These are phyloP conservation scores for Drosophila aldrichi DNA, from an alignment of 2,888 invertebrate species.

Conservation along the genomic window DNA sequence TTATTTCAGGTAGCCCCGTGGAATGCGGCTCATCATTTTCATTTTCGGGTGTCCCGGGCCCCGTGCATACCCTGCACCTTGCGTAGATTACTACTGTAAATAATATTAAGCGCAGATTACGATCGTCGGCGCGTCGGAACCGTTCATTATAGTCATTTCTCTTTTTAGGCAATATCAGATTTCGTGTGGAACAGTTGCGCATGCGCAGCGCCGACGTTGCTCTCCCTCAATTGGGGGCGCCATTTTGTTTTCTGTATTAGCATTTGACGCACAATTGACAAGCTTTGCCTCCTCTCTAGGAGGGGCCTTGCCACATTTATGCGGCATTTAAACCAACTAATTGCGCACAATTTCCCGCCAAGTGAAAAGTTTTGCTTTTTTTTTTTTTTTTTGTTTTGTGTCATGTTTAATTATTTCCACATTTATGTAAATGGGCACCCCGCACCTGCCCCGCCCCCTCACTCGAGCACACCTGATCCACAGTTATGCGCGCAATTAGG, in stretches of 20 bases:
- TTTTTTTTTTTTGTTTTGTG: conserved; percentile 49
- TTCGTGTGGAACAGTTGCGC: conserved; percentile 67
- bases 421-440: conserved; percentile 69
- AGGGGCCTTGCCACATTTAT: conserved; percentile 70
- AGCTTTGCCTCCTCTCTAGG: conserved; percentile 23
- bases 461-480: conserved; percentile 12
- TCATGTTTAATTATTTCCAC: conserved; percentile 80
- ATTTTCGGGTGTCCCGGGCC: conserved; percentile 29
- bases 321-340: conserved; percentile 83
- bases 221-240: conserved; percentile 12
- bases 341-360: conserved; percentile 73
- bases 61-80: conserved; percentile 56
- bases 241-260: conserved; percentile 40
- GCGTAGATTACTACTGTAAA: conserved; percentile 81
- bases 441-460: background rate
- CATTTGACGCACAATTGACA: conserved; percentile 73
- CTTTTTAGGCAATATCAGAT: conserved; percentile 58
- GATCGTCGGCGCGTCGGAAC: conserved; percentile 59
- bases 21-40: conserved; percentile 50
- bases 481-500: conserved; percentile 73
- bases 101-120: conserved; percentile 79
- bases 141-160: conserved; percentile 71
- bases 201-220: conserved; percentile 38
- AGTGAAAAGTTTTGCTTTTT: conserved; percentile 55
- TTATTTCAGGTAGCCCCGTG: conserved; percentile 77